These are phyloP conservation scores for Phylloscopus trochiloides DNA, from an alignment of 2,113 vertebrate species.

Conservation along the genomic window DNA sequence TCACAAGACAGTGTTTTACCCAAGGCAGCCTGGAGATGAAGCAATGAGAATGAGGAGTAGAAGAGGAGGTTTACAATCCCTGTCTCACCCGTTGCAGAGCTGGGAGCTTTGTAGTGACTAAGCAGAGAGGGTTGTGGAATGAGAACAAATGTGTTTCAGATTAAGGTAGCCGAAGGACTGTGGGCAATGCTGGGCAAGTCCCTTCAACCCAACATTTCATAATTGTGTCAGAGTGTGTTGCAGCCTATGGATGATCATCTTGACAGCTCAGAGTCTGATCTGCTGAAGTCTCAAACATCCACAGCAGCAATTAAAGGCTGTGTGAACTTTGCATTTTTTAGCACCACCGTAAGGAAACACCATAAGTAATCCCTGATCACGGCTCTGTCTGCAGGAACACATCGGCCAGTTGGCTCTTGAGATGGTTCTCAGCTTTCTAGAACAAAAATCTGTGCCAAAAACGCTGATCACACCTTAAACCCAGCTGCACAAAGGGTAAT, in stretches of 20 bases:
- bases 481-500: not conserved
- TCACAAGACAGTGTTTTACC: not conserved
- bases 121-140: not conserved
- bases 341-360: not conserved
- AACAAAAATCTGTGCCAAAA: not conserved
- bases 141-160: not conserved
- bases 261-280: not conserved
- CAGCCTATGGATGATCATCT: not conserved
- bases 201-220: not conserved
- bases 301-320: not conserved
- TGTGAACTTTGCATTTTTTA: not conserved
- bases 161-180: not conserved
- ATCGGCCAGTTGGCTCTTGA: not conserved
- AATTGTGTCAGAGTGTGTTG: not conserved
- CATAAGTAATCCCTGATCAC: fast-evolving
- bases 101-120: not conserved
- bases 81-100: not conserved
- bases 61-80: not conserved
- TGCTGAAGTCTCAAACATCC: not conserved
- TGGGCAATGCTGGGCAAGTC: not conserved
- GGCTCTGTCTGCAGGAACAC: not conserved
- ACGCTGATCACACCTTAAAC: not conserved
- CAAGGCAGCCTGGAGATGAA: not conserved
- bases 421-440: not conserved
- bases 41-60: not conserved